Conservation (phyloP, 2,888 invertebrate genomes). For the Acleris holmiana region DNA sequence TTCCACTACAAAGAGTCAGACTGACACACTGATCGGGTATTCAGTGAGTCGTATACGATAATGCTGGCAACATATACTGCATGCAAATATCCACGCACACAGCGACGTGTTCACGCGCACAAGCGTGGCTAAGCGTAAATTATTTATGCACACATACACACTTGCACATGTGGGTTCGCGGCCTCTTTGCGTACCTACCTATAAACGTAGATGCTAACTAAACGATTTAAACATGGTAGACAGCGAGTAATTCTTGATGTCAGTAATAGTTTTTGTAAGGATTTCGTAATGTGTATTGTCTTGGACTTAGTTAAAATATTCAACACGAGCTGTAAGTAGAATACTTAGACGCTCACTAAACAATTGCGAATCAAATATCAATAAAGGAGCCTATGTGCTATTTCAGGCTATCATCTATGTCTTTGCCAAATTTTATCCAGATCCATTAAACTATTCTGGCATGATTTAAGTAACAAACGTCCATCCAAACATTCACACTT, state of each 20-base stretch:
- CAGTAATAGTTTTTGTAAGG: conserved; percentile 31
- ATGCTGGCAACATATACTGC: conserved; percentile 59
- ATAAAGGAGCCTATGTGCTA: too few species aligned
- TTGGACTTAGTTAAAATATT: conserved; percentile 4
- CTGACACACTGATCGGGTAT: conserved; percentile 74
- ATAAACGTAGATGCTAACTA: conserved; percentile 34
- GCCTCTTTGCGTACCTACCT: conserved; percentile 53
- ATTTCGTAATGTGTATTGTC: conserved; percentile 23
- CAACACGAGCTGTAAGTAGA: too few species aligned
- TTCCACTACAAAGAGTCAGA: conserved; percentile 42
- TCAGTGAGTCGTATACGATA: conserved; percentile 56
- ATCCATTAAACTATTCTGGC: too few species aligned
- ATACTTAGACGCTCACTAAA: too few species aligned
- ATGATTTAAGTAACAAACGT: too few species aligned
- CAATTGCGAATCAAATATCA: too few species aligned
- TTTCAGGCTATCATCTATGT: too few species aligned
- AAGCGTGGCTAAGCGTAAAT: conserved; percentile 37
- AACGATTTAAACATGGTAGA: conserved; percentile 29
- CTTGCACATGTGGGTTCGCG: conserved; percentile 55
- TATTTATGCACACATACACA: conserved; percentile 46
- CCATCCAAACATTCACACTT: too few species aligned
- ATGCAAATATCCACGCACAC: conserved; percentile 63
- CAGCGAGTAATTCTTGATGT: conserved; percentile 33
- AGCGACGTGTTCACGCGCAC: conserved; percentile 43
- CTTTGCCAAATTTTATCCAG: too few species aligned